Evolutionary conservation across 2,888 invertebrate genomes (phyloP).

Genomic region (Unio pictorum): DNA sequence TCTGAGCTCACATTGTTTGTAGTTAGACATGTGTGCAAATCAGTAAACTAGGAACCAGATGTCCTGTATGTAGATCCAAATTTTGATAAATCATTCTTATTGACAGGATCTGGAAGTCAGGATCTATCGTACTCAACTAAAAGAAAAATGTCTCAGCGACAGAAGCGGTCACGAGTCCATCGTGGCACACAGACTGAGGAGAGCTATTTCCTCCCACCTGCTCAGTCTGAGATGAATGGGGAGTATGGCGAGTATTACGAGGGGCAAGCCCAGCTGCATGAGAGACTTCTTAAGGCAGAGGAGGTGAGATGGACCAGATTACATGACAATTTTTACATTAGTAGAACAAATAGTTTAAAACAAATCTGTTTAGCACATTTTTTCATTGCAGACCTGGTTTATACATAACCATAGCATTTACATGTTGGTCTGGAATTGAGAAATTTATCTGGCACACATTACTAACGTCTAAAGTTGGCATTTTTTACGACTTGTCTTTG

Average conservation of each 20-base stretch:
- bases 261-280: constrained; percentile 60
- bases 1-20: background rate
- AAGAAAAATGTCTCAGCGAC: constrained; percentile 68
- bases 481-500: too few species aligned
- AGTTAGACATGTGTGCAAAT: too few species aligned
- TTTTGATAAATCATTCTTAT: background rate
- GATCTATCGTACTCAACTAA: constrained; percentile 64
- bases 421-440: too few species aligned
- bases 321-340: too few species aligned
- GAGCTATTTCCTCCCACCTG: constrained; percentile 44
- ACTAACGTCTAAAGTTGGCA: too few species aligned
- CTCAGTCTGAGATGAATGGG: constrained; percentile 40
- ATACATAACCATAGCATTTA: too few species aligned
- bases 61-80: too few species aligned
- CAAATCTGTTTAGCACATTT: too few species aligned
- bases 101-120: constrained; percentile 42
- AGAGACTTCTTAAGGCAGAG: constrained; percentile 62
- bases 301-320: constrained; percentile 48
- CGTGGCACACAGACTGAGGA: constrained; percentile 64
- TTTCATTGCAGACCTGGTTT: too few species aligned
- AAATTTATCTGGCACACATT: too few species aligned
- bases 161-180: constrained; percentile 50
- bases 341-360: too few species aligned
- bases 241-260: constrained; percentile 55
- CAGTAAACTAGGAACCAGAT: too few species aligned